Evolutionary conservation across 2,113 vertebrate genomes (phyloP).

Genomic region (Epinephelus cyanopodus): DNA sequence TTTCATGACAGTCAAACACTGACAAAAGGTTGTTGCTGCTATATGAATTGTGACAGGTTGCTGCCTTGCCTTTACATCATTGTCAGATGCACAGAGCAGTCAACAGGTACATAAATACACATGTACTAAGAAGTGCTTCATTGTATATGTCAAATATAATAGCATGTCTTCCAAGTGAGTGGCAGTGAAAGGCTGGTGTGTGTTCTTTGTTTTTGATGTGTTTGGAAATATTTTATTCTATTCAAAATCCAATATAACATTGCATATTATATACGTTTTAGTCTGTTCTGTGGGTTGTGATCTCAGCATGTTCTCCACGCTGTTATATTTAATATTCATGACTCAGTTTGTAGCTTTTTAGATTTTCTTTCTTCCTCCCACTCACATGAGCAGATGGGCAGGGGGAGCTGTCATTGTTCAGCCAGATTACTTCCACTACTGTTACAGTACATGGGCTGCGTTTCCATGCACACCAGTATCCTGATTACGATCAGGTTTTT

Average conservation of each 20-base stretch:
- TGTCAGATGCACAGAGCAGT: slow-evolving; percentile 15
- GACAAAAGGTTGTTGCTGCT: not conserved
- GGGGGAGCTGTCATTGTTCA: slow-evolving; percentile 70
- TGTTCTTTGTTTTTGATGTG: not conserved
- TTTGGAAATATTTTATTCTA: not conserved
- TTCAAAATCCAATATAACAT: not conserved
- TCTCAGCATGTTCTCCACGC: slow-evolving; percentile 32
- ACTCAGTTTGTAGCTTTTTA: slow-evolving; percentile 62
- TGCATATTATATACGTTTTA: slow-evolving; percentile 1
- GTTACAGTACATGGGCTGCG: not conserved
- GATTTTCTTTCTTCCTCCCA: slow-evolving; percentile 70
- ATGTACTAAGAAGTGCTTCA: slow-evolving; percentile 8
- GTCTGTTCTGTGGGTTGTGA: slow-evolving; percentile 37
- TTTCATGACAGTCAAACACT: slow-evolving; percentile 17
- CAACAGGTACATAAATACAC: not conserved
- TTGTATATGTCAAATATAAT: slow-evolving; percentile 8
- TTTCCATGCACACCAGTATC: slow-evolving; percentile 1
- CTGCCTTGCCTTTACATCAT: slow-evolving; percentile 16
- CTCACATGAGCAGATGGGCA: slow-evolving; percentile 70
- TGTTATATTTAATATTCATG: slow-evolving; percentile 63
- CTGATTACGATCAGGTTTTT: not conserved
- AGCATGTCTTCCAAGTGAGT: not conserved
- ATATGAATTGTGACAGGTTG: slow-evolving; percentile 20
- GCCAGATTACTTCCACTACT: slow-evolving; percentile 51
- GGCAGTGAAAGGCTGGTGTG: not conserved